phyloP scores from a whole-genome alignment of 2,888 invertebrate genomes.

The Brachylomia viminalis region DNA sequence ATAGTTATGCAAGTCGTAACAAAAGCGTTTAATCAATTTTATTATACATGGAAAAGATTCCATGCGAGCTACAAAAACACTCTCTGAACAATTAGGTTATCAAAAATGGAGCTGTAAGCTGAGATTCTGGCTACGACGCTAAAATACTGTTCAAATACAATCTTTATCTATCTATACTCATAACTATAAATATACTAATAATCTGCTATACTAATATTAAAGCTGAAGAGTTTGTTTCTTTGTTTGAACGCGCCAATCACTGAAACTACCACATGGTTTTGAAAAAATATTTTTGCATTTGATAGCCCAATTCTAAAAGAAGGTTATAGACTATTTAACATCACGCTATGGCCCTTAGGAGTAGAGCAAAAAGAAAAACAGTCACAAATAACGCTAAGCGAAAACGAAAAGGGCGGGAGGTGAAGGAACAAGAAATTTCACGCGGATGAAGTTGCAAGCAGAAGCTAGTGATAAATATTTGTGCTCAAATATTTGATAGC shows the following conservation, averaged over 20 bases:
- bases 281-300: not conserved
- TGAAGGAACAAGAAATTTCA: too few species aligned
- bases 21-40: conserved; percentile 55
- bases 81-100: conserved; percentile 32
- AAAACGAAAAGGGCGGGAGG: too few species aligned
- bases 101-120: conserved; percentile 35
- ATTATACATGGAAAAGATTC: conserved; percentile 54
- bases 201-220: not conserved
- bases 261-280: not conserved
- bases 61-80: conserved; percentile 29
- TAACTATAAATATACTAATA: too few species aligned
- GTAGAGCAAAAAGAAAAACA: not conserved
- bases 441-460: not conserved
- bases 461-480: conserved; percentile 8
- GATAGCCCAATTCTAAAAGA: not conserved
- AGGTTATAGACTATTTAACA: not conserved
- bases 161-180: not conserved
- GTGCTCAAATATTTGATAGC: conserved; percentile 21
- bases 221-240: not conserved
- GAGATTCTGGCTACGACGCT: conserved; percentile 2
- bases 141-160: conserved; percentile 18
- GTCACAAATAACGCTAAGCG: too few species aligned
- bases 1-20: conserved; percentile 57
- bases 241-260: too few species aligned
- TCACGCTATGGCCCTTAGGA: not conserved